Conservation (phyloP, 2,888 invertebrate genomes). For the Pinctada fucata region DNA sequence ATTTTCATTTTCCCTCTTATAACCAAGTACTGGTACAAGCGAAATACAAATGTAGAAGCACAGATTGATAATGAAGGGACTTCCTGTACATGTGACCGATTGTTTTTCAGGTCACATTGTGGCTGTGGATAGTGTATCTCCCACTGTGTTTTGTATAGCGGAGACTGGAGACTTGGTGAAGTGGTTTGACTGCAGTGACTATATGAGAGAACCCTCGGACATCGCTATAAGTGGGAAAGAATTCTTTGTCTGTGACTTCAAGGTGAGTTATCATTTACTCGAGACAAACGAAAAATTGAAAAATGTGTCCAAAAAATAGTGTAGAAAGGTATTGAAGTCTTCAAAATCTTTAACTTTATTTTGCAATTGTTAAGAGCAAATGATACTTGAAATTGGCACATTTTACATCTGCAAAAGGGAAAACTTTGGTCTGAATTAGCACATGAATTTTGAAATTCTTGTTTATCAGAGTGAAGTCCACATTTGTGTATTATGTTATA, state of each 20-base stretch:
- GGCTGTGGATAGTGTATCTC: constrained; percentile 97
- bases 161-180: constrained; percentile 94
- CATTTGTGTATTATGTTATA: constrained; percentile 45
- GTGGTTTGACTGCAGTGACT: constrained; percentile 98
- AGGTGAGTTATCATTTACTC: constrained; percentile 76
- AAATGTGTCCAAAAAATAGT: too few relatives aligned
- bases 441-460: too few relatives aligned
- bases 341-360: too few relatives aligned
- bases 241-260: constrained; percentile 96
- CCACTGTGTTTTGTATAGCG: constrained; percentile 95
- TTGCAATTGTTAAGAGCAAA: too few relatives aligned
- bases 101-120: constrained; percentile 84
- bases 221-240: constrained; percentile 95
- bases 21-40: too few relatives aligned
- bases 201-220: constrained; percentile 98
- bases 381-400: too few relatives aligned
- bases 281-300: not conserved
- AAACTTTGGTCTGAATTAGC: too few relatives aligned
- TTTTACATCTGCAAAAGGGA: too few relatives aligned
- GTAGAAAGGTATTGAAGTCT: too few relatives aligned
- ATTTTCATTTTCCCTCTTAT: too few relatives aligned
- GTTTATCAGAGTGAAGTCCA: not conserved
- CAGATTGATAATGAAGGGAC: too few relatives aligned
- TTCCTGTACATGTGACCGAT: not conserved
- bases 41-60: too few relatives aligned